Evolutionary conservation across 2,113 vertebrate species (phyloP), one percentile per base, ranked within the genome.

Genomic region (Hemichromis elongatus): DNA sequence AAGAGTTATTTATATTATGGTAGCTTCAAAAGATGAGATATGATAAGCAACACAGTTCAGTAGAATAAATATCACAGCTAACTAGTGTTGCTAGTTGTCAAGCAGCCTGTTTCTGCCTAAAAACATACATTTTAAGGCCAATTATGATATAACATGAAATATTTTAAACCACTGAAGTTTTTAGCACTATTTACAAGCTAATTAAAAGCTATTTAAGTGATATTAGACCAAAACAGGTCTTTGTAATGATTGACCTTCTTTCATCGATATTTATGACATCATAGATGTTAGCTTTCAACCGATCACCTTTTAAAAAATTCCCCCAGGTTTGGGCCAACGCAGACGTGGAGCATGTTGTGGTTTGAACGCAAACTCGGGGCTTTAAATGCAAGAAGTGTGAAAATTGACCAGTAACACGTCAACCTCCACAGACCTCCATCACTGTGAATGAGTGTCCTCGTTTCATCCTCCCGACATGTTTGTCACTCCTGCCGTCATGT

Each of bases 291-390:
- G 21, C 47, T 18, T 70, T 70, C 2, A 45, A 42, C 37, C 26
- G 21, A 63, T 12, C 12, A 21, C n/a, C 33, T 66, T 35, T 30
- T 57, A 9, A 42, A 70, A 26, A 7, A 7, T 3, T 12, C n/a
- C 9, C 45, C 70, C 70, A 75, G 45, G 47, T 75, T 63, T 63
- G 59, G 33, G 33, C 33, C 59, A 37, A 45, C 14, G 28, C 9
- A 6, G 26, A 50, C 16, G 5, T n/a, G 45, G 16, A 52, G 18
- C n/a, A 52, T 33, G 19, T 57, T 40, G 89, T 89, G 87, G 86
- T 80, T 90, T 92, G 89, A 90, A 82, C 11, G 10, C 54, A 77
- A 81, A 86, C 18, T 79, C 13, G 56, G 54, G 82, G 73, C 68
- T 66, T 78, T 26, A 52, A 75, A 50, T 75, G 70, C 70, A 50